Base-by-base conservation (phyloP, 1,140 invertebrate genomes). In the Macrocentrus cingulum region DNA sequence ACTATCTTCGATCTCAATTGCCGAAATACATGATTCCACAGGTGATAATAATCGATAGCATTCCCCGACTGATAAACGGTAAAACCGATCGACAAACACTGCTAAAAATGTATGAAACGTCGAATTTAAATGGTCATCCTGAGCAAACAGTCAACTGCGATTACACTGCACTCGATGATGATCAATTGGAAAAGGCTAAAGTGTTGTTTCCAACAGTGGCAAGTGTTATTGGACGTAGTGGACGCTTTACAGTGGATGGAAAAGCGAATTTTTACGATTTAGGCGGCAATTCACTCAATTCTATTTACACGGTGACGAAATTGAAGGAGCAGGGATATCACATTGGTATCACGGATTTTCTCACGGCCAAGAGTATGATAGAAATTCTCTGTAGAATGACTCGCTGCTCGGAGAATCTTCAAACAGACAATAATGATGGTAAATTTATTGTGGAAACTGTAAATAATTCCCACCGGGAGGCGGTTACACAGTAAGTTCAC, bases 261-360 rank as follows among this genome's bases (percentile, higher is more conserved):
- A 75, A 83, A 8, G 82, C 86, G 0, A 92, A 91, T 64, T 95
- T 93, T 72, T 94, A 91, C 68, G 84, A 91, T 56, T 80, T 93
- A 22, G 92, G 92, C 9, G 91, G 92, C 15, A 92, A 94, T 69
- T 94, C 91, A 0, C 79, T 95, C 1, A 94, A 94, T 70, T 92
- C 91, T 0, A 87, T 94, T 32, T 88, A 85, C 54, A 91, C 90
- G 0, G 88, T 94, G 2, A 89, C 89, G 0, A 83, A 85, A 66
- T 73, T 94, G 32, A 80, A 84, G n/a, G 88, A 92, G 46, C 84
- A 87, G 67, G 90, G 90, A 58, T 92, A 88, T 69, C 80, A 84
- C 57, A 90, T 94, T 59, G 84, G 87, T 56, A 90, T 93, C 23
- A 86, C 85, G 9, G 89, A 92, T 66, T 93, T 93, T 66, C 85